Evolutionary conservation across 2,888 invertebrate genomes (phyloP).

Genomic region (Stegana nigrithorax): DNA sequence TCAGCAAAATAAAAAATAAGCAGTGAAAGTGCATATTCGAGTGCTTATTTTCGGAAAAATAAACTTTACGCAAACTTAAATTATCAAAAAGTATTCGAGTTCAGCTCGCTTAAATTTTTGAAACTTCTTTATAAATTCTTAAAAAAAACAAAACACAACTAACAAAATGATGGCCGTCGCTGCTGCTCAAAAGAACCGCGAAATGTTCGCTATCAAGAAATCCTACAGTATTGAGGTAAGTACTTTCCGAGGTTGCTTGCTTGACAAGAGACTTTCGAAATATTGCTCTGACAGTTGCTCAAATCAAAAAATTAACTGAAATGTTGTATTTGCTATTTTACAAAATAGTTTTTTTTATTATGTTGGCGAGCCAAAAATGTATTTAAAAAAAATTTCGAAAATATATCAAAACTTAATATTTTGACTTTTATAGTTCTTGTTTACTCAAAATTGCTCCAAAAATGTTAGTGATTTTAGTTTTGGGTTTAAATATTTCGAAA

Average conservation of each 20-base stretch:
- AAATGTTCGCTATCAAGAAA: conserved; percentile 97
- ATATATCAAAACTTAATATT: too few species aligned
- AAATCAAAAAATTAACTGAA: too few species aligned
- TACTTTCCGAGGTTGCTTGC: too few species aligned
- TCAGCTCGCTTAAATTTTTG: conserved; percentile 62
- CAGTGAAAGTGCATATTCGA: conserved; percentile 65
- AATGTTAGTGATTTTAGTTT: too few species aligned
- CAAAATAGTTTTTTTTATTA: too few species aligned
- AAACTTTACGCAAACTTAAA: conserved; percentile 27
- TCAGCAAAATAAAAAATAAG: conserved; percentile 51
- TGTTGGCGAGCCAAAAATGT: too few species aligned
- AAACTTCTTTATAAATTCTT: conserved; percentile 33
- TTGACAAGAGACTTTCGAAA: too few species aligned
- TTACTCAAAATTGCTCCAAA: too few species aligned
- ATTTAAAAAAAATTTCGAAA: too few species aligned
- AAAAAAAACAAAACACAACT: conserved; percentile 41
- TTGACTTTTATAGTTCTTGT: too few species aligned
- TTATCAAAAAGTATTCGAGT: conserved; percentile 58
- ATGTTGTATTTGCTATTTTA: too few species aligned
- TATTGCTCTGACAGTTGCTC: too few species aligned
- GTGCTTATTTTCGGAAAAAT: conserved; percentile 55
- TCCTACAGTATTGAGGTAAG: conserved; percentile 97
- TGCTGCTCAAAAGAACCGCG: conserved; percentile 93
- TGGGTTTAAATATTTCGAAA: background rate
- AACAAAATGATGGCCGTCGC: conserved; percentile 85